Base-by-base conservation (phyloP, 2,888 invertebrate species). In the Ischnura elegans region DNA sequence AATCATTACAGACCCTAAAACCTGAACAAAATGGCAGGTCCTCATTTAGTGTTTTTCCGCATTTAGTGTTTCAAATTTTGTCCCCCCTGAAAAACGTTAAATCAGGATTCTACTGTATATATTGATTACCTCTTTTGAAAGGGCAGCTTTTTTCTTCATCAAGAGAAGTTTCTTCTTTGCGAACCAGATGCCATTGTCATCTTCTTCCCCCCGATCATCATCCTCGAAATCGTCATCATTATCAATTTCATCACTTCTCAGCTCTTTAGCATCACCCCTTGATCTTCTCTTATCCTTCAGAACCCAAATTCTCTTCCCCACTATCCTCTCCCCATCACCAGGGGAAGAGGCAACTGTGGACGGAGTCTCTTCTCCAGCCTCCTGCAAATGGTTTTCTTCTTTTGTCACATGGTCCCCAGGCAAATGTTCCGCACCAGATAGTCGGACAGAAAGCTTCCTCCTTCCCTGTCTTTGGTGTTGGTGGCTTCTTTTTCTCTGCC, bases 121-220 rank as follows among this genome's bases (percentile, higher is more conserved):
- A n/a, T n/a, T n/a, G 4, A n/a, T 29, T 76, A 76, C 76, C 76
- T 76, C 76, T 76, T 76, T 76, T 8, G 76, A 76, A 6, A 76
- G 76, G 36, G 76, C 10, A 76, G 36, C 76, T 36, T 76, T 76
- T 76, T 76, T 76, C 29, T 76, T 76, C 76, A 76, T 29, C 36
- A 76, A 2, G 76, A 76, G 76, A 36, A 36, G n/a, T 90, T 90
- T 90, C 61, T 61, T 90, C 61, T 90, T 90, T 0, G 90, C 55
- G 25, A 90, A 90, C 90, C 90, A 90, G 47, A 90, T 90, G 42
- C 90, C 90, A 90, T 90, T 90, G 36, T 90, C 90, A 61, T 90
- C 90, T 45, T 61, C 90, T 36, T 90, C 90, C 55, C 43, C 42
- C n/a, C 61, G 61, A 42, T 90, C 90, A 61, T 55, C 90, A 61